Percentiles rank a stretch among this genome's conserved stretches.
phyloP scores from a whole-genome alignment of 2,113 vertebrate species.

The Gobio gobio region DNA sequence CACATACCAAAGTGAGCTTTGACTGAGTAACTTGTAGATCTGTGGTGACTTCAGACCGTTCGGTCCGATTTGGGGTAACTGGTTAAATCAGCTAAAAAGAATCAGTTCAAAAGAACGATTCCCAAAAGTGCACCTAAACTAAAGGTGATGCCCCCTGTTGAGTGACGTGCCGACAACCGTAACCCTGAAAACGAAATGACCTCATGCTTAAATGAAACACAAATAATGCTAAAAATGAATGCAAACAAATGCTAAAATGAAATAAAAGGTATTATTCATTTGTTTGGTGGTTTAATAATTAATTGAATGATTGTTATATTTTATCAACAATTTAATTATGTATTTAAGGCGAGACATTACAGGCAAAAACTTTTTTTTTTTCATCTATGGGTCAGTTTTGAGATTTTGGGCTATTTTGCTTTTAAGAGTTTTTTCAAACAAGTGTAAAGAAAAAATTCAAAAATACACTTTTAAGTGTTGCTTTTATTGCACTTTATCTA shows the following conservation, averaged over 20 bases:
- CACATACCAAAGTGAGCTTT: not conserved
- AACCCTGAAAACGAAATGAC: not conserved
- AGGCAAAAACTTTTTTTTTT: no score
- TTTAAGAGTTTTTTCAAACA: no score
- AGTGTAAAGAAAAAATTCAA: no score
- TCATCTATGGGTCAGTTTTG: no score
- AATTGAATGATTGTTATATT: not conserved
- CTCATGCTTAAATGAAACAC: no score
- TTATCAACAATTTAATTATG: not conserved
- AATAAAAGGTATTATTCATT: not conserved
- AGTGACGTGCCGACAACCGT: not conserved
- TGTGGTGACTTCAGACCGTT: not conserved
- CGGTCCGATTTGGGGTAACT: not conserved
- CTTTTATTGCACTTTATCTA: no score
- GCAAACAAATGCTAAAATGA: not conserved
- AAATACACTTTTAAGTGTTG: no score
- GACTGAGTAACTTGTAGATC: not conserved
- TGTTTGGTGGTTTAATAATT: not conserved
- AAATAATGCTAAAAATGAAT: no score
- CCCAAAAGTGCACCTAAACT: no score
- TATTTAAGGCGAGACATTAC: not conserved
- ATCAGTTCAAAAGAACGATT: not conserved
- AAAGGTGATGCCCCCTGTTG: not conserved
- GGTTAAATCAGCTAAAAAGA: not conserved
- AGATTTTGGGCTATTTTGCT: no score